Evolutionary conservation across 2,797 vertebrate genomes (phyloP).

Genomic region (Natrix natrix): DNA sequence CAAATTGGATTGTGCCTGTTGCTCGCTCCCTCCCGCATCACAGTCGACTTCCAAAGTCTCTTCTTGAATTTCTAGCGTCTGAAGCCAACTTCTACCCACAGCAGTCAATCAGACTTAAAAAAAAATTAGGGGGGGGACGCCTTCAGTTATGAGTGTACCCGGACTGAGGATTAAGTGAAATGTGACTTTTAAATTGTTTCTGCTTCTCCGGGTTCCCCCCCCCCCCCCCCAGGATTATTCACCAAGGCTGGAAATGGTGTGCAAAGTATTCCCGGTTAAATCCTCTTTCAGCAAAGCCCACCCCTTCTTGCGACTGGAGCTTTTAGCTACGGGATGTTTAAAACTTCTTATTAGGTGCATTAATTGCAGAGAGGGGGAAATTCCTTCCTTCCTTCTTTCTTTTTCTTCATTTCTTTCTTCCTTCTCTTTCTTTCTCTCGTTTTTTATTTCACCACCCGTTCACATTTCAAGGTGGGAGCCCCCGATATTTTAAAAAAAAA

Average conservation of each 20-base stretch:
- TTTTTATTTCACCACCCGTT: no score
- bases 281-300: slow-evolving; percentile 67
- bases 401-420: no score
- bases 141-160: slow-evolving; percentile 70
- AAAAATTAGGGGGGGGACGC: slow-evolving; percentile 54
- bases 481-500: neutral
- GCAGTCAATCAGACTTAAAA: slow-evolving; percentile 66
- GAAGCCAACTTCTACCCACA: slow-evolving; percentile 53
- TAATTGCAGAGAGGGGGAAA: neutral
- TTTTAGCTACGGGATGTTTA: slow-evolving; percentile 52
- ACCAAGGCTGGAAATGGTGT: slow-evolving; percentile 67
- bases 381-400: neutral
- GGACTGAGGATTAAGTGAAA: slow-evolving; percentile 78
- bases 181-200: slow-evolving; percentile 80
- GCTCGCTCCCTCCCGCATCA: slow-evolving; percentile 55
- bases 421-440: rapidly evolving
- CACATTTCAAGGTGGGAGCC: neutral
- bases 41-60: slow-evolving; percentile 56
- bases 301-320: slow-evolving; percentile 32
- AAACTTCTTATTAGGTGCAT: slow-evolving; percentile 20
- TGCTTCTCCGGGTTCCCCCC: slow-evolving; percentile 61
- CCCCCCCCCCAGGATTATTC: slow-evolving; percentile 68
- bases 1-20: slow-evolving; percentile 65
- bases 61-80: slow-evolving; percentile 61
- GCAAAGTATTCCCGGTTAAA: slow-evolving; percentile 70